These are phyloP conservation scores for Tuta absoluta DNA, from an alignment of 2,888 invertebrate species.

Conservation along the genomic window DNA sequence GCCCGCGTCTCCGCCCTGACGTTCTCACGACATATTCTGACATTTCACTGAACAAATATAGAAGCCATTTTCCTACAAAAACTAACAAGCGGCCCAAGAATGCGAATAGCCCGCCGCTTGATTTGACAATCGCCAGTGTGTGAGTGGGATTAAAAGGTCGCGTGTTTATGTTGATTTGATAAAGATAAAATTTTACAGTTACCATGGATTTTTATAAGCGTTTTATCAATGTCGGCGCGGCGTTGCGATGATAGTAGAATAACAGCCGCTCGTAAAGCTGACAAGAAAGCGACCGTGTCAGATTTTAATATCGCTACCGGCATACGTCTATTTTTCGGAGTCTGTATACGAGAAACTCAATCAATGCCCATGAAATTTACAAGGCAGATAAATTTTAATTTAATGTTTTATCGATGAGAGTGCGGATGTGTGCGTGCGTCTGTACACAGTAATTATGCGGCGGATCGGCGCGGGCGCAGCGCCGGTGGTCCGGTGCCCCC, in stretches of 20 bases:
- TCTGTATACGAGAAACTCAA: constrained; percentile 64
- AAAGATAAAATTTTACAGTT: constrained; percentile 50
- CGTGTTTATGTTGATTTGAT: constrained; percentile 52
- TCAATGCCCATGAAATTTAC: constrained; percentile 74
- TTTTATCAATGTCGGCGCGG: constrained; percentile 51
- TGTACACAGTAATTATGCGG: constrained; percentile 78
- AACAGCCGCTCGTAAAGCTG: constrained; percentile 47
- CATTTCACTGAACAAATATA: constrained; percentile 77
- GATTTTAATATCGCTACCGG: constrained; percentile 68
- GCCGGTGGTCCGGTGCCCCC: constrained; percentile 74
- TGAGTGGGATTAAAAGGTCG: constrained; percentile 49
- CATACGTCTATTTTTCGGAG: constrained; percentile 45
- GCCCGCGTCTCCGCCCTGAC: constrained; percentile 55
- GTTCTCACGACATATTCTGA: constrained; percentile 78
- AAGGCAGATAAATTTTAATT: constrained; percentile 77
- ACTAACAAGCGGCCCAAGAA: constrained; percentile 54
- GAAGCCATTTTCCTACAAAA: constrained; percentile 72
- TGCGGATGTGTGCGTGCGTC: constrained; percentile 61
- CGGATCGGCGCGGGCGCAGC: constrained; percentile 71
- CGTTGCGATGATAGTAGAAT: constrained; percentile 47
- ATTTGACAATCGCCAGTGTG: constrained; percentile 49
- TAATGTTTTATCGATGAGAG: constrained; percentile 71
- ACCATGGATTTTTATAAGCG: constrained; percentile 51
- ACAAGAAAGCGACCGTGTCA: constrained; percentile 52
- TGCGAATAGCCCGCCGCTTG: constrained; percentile 52